Conservation (phyloP, 2,113 vertebrate genomes). For the Toxotes jaculatrix region DNA sequence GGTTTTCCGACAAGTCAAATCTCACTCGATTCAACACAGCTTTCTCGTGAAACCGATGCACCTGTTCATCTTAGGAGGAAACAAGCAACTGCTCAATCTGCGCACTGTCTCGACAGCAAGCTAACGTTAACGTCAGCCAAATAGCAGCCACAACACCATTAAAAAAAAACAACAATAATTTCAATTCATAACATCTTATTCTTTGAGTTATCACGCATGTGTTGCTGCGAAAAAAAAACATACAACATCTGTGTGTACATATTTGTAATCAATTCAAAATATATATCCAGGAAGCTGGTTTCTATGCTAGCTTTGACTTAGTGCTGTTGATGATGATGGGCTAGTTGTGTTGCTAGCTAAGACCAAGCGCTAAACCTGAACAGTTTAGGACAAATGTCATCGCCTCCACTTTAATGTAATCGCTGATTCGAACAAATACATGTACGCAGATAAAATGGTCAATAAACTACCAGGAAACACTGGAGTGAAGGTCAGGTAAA, state of each 20-base stretch:
- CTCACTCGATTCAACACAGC: neutral
- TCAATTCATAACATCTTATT: neutral
- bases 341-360: conserved; percentile 73
- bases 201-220: neutral
- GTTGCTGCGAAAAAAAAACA: neutral
- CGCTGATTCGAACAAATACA: neutral
- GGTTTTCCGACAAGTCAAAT: neutral
- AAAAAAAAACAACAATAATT: neutral
- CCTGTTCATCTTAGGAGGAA: conserved; percentile 66
- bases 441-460: neutral
- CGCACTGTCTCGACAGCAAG: conserved; percentile 67
- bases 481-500: neutral
- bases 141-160: neutral
- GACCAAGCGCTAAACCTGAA: conserved; percentile 46
- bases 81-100: conserved; percentile 57
- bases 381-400: conserved; percentile 22
- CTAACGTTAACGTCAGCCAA: conserved; percentile 29
- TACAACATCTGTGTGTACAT: neutral
- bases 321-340: conserved; percentile 57
- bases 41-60: conserved; percentile 38
- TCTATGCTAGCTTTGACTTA: conserved; percentile 35
- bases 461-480: neutral
- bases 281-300: conserved; percentile 34
- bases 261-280: neutral
- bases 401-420: conserved; percentile 29